Evolutionary conservation across 2,113 vertebrate species (phyloP), one percentile per base, ranked within the genome.

Genomic region (Delphinapterus leucas): DNA sequence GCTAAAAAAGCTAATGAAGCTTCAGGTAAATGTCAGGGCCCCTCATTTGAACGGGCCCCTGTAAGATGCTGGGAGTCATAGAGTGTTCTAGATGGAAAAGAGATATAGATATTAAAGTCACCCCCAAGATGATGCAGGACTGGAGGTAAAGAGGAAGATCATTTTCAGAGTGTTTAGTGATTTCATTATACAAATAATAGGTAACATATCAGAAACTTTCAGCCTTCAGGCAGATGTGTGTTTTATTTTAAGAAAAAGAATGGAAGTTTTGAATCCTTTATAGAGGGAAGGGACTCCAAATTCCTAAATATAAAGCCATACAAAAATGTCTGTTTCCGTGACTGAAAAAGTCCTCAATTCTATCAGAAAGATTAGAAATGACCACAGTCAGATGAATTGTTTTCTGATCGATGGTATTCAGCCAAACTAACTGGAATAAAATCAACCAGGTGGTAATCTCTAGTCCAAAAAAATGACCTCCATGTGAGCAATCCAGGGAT

Each of bases 381-480:
- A 85, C 47, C 87, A 80, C 28, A 79, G 71, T 96, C 53, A 65
- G 65, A 76, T 67, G 65, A 82, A 82, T 82, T 88, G 55, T 90
- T 95, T 96, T 97, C 88, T 86, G 41, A 33, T 95, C 63, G 5
- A 79, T 79, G 71, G 91, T 79, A 96, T 94, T 95, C n/a, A n/a
- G 82, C 63, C 89, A 93, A 96, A 97, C 20, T 86, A 77, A 91
- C 77, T 5, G 3, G 55, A 95, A 97, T 97, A 81, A 93, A 96
- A 95, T 86, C 82, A 96, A 89, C 61, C 88, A 97, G 86, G 93
- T 97, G 89, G 90, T 61, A 95, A 70, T 70, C 55, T 92, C 77
- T 87, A 81, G 13, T 79, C 55, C 38, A 55, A 67, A 83, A 92
- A 91, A 93, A 86, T 88, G 80, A 49, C 68, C 88, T 71, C 68